Base-by-base conservation (phyloP, 2,888 invertebrate species). In the Chalcis sispes region DNA sequence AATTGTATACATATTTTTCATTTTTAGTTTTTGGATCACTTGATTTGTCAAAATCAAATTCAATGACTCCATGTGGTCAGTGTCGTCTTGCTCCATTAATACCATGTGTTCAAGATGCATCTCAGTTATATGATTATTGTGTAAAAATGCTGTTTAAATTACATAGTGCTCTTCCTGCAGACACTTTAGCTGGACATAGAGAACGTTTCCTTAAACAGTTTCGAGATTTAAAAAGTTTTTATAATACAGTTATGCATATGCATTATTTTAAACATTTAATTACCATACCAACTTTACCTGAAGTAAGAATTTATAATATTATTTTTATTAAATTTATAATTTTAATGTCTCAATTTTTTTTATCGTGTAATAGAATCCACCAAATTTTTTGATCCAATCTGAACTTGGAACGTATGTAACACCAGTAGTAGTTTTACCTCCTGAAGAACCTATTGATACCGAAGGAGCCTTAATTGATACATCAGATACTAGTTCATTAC, bases 261-360 rank as follows among this genome's bases (percentile, higher is more conserved):
- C 99, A 99, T 89, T 99, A 99, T 90, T 99, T 99, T 90, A 96
- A 97, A 85, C 96, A 97, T 88, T 91, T 99, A 59, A 96, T 99
- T 77, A 95, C 96, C 69, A 94, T 99, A 81, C 98, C 99, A 2
- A 92, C 94, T 48, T 90, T 99, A 84, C 98, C 99, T 1, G 94
- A 96, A 88, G 95, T 95, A 89, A 85, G 27, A 58, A 77, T 40
- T 25, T 40, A 8, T 10, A 32, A 75, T 72, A 78, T 77, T 72
- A 72, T 52, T 25, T 71, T 29, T 42, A 7, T 15, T 52, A 42
- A 58, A 25, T 3, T 50, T 20, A 7, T 50, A 50, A 52, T 42
- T n/a, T 46, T 27, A 54, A 54, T 32, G 50, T 56, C 69, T 76
- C 76, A n/a, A 70, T 76, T 72, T 70, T 71, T 54, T 72, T 76